Evolutionary conservation across 2,797 vertebrate species (phyloP), one percentile per base, ranked within the genome.

Genomic region (Arnoldichthys spilopterus): DNA sequence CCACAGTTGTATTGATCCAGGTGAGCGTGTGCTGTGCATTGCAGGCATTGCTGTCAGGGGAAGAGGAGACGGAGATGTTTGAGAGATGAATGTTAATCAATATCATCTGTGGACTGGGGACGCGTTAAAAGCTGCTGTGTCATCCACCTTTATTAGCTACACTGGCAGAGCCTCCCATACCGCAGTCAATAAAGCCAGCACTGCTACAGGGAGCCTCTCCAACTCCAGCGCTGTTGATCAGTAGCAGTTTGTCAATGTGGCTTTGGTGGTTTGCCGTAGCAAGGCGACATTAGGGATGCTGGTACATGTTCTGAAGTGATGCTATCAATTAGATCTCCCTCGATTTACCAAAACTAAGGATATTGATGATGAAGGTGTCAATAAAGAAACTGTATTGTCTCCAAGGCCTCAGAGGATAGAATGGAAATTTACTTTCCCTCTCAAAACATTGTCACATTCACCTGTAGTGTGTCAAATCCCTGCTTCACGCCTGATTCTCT

Each of bases 71-170:
- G 32, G 58, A 58, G 54, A 61, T 77, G 87, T 91, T 86, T 81
- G 82, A 75, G 69, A 87, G 82, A 91, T 90, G 86, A 88, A 87
- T 88, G 87, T 77, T 90, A 91, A 91, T 92, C 91, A 83, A 91
- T 92, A 86, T 30, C 9, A 85, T 74, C 81, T 70, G 77, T 45
- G 59, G 82, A 63, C 76, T 67, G 74, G 83, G 88, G 86, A 86
- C 34, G 32, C 70, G 75, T 90, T 86, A 82, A 86, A 87, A 87
- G 67, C 78, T 40, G 34, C 63, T 16, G 7, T 43, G 81, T 89
- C 85, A 56, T 86, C 81, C 66, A 72, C 74, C 58, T 84, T 83
- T 76, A 69, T 76, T 78, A 81, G 49, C 64, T 54, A 37, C 59
- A 47, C 80, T 61, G 37, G 61, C 53, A 61, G 62, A 26, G 51